A percentile compares a stretch with the other conserved stretches of the same genome.
Evolutionary conservation across 2,113 vertebrate species (phyloP).

Genomic region (Promerops cafer): DNA sequence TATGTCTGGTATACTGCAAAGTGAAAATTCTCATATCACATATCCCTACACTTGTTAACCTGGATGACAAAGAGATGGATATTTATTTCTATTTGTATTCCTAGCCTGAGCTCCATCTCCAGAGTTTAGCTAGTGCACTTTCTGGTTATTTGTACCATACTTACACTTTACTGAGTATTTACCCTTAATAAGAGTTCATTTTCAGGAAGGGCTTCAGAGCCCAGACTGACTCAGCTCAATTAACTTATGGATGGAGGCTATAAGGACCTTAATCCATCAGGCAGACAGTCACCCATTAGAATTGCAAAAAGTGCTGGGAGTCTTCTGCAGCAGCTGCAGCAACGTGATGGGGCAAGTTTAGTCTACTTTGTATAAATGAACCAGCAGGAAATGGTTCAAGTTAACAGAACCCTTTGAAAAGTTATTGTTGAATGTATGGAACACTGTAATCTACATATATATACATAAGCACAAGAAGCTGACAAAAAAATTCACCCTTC

Average conservation of each 20-base stretch:
- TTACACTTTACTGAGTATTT: neutral
- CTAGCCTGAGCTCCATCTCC: neutral
- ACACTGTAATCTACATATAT: neutral
- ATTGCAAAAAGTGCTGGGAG: neutral
- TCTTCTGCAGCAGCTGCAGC: neutral
- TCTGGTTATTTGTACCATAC: neutral
- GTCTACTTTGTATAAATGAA: neutral
- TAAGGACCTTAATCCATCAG: slow-evolving; percentile 31
- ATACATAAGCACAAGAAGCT: neutral
- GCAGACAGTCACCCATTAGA: neutral
- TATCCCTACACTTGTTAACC: neutral
- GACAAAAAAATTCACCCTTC: neutral
- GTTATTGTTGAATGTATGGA: neutral
- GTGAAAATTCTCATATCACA: neutral
- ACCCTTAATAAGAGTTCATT: slow-evolving; percentile 7
- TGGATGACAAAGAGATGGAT: neutral
- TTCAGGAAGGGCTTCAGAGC: neutral
- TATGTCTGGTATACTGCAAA: neutral
- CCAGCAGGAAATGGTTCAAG: neutral
- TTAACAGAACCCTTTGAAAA: neutral
- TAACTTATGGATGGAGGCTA: neutral
- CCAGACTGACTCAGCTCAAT: neutral
- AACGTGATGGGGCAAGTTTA: neutral
- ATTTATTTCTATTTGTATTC: neutral
- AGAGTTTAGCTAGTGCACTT: neutral